Percentiles rank a stretch among this genome's conserved stretches.
Evolutionary conservation across 2,113 vertebrate species (phyloP).

Genomic region (Toxotes chatareus): DNA sequence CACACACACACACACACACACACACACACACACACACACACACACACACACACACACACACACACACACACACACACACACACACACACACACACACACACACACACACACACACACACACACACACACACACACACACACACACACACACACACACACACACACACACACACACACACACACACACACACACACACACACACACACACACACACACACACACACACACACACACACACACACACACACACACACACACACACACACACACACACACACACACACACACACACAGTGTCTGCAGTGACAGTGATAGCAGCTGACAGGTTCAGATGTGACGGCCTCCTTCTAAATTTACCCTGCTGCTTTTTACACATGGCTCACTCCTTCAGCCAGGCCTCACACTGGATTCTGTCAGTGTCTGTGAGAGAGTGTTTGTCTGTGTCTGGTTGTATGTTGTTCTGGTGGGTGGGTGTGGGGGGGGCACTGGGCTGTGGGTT

Average conservation of each 20-base stretch:
- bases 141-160: background rate
- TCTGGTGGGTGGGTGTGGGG: too few species aligned
- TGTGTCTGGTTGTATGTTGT: too few species aligned
- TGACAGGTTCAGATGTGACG: slow-evolving; percentile 52
- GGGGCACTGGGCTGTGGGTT: too few species aligned
- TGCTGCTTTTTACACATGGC: slow-evolving; percentile 25
- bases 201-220: background rate
- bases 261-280: background rate
- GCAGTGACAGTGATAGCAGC: slow-evolving; percentile 33
- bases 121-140: slow-evolving; percentile 3
- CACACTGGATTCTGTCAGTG: background rate
- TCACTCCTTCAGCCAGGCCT: background rate
- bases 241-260: slow-evolving; percentile 8
- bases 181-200: background rate
- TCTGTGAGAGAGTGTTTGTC: too few species aligned
- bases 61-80: background rate
- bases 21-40: slow-evolving; percentile 4
- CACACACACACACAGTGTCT: slow-evolving; percentile 6
- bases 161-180: background rate
- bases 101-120: slow-evolving; percentile 3
- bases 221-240: background rate
- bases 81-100: slow-evolving; percentile 1
- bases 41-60: background rate
- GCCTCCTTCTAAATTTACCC: slow-evolving; percentile 54
- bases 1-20: slow-evolving; percentile 1